These are phyloP conservation scores for Vespertilio murinus DNA, from an alignment of 2,797 vertebrate genomes.

Conservation along the genomic window DNA sequence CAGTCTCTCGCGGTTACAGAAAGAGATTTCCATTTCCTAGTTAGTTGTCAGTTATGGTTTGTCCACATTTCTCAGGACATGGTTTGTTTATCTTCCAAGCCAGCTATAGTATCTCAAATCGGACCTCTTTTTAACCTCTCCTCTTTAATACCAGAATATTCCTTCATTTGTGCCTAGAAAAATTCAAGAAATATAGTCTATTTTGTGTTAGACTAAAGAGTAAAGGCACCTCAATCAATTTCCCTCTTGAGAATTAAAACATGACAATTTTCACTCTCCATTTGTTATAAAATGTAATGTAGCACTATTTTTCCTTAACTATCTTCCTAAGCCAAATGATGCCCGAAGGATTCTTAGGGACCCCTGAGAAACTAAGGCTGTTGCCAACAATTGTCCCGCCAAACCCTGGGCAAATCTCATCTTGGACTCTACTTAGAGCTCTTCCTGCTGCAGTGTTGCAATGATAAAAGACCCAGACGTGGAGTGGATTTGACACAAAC, in stretches of 20 bases:
- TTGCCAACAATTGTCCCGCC: not conserved
- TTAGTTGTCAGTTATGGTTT: not conserved
- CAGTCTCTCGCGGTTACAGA: rapidly evolving
- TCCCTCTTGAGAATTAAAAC: not conserved
- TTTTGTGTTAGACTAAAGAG: not conserved
- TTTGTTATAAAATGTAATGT: not conserved
- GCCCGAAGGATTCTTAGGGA: not conserved
- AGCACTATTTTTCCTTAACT: not conserved
- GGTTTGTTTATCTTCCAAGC: not conserved
- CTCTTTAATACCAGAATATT: not conserved
- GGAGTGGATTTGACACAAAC: not conserved
- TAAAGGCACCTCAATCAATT: not conserved
- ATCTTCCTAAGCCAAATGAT: not conserved
- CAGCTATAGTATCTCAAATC: rapidly evolving
- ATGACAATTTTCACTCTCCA: not conserved
- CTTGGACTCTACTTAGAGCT: too few relatives aligned
- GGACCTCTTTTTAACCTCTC: not conserved
- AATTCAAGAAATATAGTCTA: not conserved
- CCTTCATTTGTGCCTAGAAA: not conserved
- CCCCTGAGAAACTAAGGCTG: not conserved
- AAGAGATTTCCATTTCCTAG: not conserved
- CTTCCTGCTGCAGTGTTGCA: not conserved
- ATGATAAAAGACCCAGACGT: not conserved
- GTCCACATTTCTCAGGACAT: not conserved
- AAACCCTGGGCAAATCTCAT: not conserved